Evolutionary conservation across 2,113 vertebrate species (phyloP).

Genomic region (Rhinogobius similis): DNA sequence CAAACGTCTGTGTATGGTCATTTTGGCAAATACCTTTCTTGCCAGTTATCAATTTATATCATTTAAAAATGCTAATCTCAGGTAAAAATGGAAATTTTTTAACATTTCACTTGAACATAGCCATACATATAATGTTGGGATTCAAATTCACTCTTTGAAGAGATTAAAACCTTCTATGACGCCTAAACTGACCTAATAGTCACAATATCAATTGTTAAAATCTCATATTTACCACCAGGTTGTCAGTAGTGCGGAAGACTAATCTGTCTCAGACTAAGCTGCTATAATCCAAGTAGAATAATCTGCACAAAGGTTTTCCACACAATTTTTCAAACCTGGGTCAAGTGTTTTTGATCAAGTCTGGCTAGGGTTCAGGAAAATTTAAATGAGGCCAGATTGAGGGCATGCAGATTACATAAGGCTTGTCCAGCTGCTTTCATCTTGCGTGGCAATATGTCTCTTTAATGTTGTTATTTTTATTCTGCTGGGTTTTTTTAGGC

Average conservation of each 20-base stretch:
- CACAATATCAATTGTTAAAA: conserved; percentile 2
- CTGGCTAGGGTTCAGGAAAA: conserved; percentile 30
- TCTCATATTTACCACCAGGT: conserved; percentile 32
- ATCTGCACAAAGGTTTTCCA: conserved; percentile 65
- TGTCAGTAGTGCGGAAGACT: conserved; percentile 25
- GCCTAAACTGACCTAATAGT: neutral
- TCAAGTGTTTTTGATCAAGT: conserved; percentile 22
- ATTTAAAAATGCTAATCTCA: conserved; percentile 48
- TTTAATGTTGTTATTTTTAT: conserved; percentile 32
- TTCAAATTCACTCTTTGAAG: too few relatives aligned
- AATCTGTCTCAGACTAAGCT: conserved; percentile 67
- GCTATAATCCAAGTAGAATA: conserved; percentile 68
- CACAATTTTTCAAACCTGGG: conserved; percentile 51
- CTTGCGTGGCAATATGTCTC: conserved; percentile 26
- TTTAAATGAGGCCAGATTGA: conserved; percentile 38
- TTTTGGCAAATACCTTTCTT: too few relatives aligned
- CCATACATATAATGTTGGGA: neutral
- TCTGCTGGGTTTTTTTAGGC: neutral
- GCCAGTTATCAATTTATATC: too few relatives aligned
- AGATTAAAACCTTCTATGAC: neutral
- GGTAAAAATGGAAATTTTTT: conserved; percentile 14
- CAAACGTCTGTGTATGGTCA: too few relatives aligned
- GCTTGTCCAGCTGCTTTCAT: conserved; percentile 18
- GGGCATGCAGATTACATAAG: conserved; percentile 26
- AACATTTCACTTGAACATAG: neutral